Base-by-base conservation (phyloP, 37 sponge, comb jelly and placozoan genomes). In the Bolinopsis microptera region DNA sequence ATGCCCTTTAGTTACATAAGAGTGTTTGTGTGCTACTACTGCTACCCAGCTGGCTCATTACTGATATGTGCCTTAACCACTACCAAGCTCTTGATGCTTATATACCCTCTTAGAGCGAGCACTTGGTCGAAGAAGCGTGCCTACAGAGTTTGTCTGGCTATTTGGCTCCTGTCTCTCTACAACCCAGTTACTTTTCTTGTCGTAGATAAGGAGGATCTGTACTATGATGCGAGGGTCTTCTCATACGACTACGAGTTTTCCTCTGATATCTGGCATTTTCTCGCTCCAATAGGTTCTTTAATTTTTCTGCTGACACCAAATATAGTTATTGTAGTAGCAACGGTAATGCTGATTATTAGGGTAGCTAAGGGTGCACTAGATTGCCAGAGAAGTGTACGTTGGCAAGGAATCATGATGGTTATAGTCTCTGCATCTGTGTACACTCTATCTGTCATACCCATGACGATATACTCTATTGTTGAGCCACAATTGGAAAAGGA, bases 161-260 rank as follows among this genome's bases (percentile, higher is more conserved):
- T 70, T 2, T 70, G 74, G 74, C 8, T 70, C 26, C 23, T 70
- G 27, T 25, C 74, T 2, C 74, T 70, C 74, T 70, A 70, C 74
- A 70, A 70, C 27, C 74, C 74, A 25, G 2, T 70, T 30, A 28
- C 74, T 3, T 70, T 70, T 18, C 2, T 23, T 2, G 74, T 24
- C 74, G 74, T 70, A 30, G 74, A 70, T 24, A 70, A 70, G 74
- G 27, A 3, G 3, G 74, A 70, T 70, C 28, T 70, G 74, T 70
- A 70, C 74, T 70, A 25, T 30, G 74, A 70, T 30, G 23, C 28
- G 74, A 70, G 74, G 74, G 27, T 70, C 74, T 70, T 28, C 74
- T 28, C 74, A 3, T 30, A 70, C 74, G 74, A 70, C 74, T 70
- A 70, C 74, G 74, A 30, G 23, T 70, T 70, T 30, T 70, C 74